Conservation (phyloP, 2,113 vertebrate genomes). For the Sylvia atricapilla region DNA sequence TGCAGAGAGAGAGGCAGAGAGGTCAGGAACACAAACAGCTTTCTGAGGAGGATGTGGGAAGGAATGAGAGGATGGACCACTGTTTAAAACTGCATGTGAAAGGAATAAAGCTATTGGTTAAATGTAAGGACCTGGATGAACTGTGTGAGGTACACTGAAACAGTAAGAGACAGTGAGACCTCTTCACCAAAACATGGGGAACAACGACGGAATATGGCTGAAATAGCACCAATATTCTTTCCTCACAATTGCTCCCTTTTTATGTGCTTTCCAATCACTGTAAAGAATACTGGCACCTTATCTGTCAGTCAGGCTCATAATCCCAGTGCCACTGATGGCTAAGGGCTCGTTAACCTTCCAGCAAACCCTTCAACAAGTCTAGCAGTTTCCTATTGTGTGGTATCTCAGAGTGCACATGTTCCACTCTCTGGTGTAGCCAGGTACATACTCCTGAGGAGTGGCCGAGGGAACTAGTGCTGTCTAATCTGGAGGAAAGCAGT, state of each 20-base stretch:
- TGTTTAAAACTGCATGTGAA: neutral
- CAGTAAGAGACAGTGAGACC: neutral
- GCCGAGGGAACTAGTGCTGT: neutral
- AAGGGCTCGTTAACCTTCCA: neutral
- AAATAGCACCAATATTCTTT: neutral
- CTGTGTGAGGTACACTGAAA: neutral
- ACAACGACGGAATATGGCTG: neutral
- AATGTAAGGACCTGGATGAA: neutral
- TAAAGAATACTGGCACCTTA: neutral
- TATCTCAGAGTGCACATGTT: neutral
- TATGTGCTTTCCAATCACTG: neutral
- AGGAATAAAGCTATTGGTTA: neutral
- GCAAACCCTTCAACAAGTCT: neutral
- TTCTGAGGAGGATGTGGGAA: neutral
- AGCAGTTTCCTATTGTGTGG: neutral
- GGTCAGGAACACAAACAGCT: neutral
- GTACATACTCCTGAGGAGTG: neutral
- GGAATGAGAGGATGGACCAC: neutral
- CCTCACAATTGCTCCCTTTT: neutral
- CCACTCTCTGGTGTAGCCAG: neutral
- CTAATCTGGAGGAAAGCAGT: neutral
- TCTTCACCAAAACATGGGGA: neutral
- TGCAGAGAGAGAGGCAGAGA: neutral
- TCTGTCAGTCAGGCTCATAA: neutral
- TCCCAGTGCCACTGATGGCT: neutral